Percentiles rank a stretch among this genome's conserved stretches.
Conservation (phyloP, 2,797 vertebrate genomes). For the Amblyraja radiata region DNA sequence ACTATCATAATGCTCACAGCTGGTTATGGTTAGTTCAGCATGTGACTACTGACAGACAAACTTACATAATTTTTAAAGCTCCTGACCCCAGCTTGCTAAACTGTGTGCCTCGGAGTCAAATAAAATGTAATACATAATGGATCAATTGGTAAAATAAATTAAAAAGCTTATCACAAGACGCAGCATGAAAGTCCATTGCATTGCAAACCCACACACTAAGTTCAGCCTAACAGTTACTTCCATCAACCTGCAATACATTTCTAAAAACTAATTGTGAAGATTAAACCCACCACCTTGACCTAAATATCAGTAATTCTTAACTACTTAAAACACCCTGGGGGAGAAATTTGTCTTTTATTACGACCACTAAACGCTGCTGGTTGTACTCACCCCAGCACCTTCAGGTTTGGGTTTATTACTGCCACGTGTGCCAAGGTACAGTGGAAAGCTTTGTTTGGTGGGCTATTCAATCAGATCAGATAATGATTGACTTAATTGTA, state of each 20-base stretch:
- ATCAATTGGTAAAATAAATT: neutral
- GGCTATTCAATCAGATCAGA: no score
- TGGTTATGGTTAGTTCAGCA: constrained; percentile 15
- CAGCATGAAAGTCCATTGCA: neutral
- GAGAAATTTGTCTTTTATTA: no score
- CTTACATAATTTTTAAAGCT: constrained; percentile 19
- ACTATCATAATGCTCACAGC: neutral
- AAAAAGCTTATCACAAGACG: neutral
- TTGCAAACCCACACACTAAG: neutral
- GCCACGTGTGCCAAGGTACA: no score
- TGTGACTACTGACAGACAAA: neutral
- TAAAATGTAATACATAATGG: neutral
- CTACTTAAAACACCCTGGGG: neutral
- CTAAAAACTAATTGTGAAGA: neutral
- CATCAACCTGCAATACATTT: neutral
- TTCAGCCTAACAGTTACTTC: neutral
- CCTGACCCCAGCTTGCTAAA: constrained; percentile 21
- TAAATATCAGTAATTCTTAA: neutral
- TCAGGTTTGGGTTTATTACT: no score
- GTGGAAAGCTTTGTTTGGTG: no score
- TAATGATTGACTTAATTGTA: no score
- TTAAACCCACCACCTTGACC: neutral
- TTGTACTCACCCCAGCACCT: no score
- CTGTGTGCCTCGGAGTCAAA: constrained; percentile 1
- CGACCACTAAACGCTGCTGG: no score